Evolutionary conservation across 2,888 invertebrate species (phyloP).

Genomic region (Eumerus sabulonum): DNA sequence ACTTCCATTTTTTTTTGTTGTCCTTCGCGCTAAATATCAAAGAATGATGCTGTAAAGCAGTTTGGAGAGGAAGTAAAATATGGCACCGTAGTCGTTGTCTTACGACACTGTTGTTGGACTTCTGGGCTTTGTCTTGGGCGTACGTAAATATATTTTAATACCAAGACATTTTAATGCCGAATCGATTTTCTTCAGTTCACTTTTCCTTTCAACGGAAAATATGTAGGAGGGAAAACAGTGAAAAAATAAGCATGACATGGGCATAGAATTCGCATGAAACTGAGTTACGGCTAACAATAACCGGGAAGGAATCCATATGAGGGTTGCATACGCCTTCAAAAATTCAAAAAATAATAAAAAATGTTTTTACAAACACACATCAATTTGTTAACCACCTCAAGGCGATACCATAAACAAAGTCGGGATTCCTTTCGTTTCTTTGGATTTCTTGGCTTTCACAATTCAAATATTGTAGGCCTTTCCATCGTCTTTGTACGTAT

Average conservation of each 20-base stretch:
- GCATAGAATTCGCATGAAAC: slow-evolving; percentile 30
- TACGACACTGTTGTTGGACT: no score
- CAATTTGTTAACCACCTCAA: slow-evolving; percentile 50
- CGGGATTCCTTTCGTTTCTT: slow-evolving; percentile 4
- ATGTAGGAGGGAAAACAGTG: slow-evolving; percentile 11
- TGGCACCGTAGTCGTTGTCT: no score
- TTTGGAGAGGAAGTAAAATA: no score
- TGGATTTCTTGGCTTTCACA: neutral
- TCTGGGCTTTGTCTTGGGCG: no score
- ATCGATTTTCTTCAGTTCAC: slow-evolving; percentile 19
- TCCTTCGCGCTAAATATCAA: no score
- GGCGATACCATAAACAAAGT: slow-evolving; percentile 15
- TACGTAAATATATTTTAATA: slow-evolving; percentile 14
- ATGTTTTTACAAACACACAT: slow-evolving; percentile 35
- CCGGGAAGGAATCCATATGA: slow-evolving; percentile 15
- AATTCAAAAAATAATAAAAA: slow-evolving; percentile 28
- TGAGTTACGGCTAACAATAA: slow-evolving; percentile 56
- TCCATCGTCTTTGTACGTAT: neutral
- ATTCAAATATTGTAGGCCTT: neutral
- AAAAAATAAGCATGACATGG: slow-evolving; percentile 4
- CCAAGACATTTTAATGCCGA: slow-evolving; percentile 39
- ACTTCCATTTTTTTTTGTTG: no score
- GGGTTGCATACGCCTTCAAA: slow-evolving; percentile 12
- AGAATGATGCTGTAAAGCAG: no score
- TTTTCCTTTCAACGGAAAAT: neutral